Percentiles rank a stretch among this genome's conserved stretches.
These are phyloP conservation scores for Ctenochaetus hawaiiensis DNA, from an alignment of 2,797 vertebrate species.

Conservation along the genomic window DNA sequence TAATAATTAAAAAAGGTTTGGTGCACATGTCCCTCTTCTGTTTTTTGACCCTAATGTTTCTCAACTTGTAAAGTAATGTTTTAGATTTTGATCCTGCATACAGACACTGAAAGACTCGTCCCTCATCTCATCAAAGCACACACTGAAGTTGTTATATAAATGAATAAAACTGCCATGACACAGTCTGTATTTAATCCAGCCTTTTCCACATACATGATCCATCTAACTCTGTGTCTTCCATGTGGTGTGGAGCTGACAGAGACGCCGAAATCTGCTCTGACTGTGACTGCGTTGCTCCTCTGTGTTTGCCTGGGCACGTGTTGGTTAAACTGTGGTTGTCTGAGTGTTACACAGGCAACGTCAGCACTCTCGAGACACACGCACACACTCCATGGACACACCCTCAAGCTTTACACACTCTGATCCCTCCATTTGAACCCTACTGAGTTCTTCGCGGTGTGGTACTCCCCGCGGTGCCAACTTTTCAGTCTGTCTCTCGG, in stretches of 20 bases:
- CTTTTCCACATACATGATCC: slow-evolving; percentile 26
- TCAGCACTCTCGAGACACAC: slow-evolving; percentile 46
- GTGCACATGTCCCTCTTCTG: slow-evolving; percentile 45
- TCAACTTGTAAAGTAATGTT: not conserved
- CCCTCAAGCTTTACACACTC: slow-evolving; percentile 43
- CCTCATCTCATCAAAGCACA: slow-evolving; percentile 8
- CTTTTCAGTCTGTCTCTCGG: slow-evolving; percentile 50
- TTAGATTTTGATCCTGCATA: slow-evolving; percentile 12
- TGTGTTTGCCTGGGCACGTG: slow-evolving; percentile 71
- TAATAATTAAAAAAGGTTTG: slow-evolving; percentile 74
- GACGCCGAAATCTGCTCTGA: slow-evolving; percentile 39
- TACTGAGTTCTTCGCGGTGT: slow-evolving; percentile 49
- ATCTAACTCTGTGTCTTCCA: slow-evolving; percentile 37
- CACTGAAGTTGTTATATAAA: not conserved
- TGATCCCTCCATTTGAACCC: slow-evolving; percentile 54
- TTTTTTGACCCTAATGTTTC: slow-evolving; percentile 16
- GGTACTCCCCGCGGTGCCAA: slow-evolving; percentile 31
- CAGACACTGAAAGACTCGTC: slow-evolving; percentile 12
- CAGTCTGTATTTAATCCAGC: slow-evolving; percentile 21
- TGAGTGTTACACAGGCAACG: slow-evolving; percentile 63
- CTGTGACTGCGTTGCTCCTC: slow-evolving; percentile 46
- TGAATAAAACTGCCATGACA: slow-evolving; percentile 22
- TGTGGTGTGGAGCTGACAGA: slow-evolving; percentile 47
- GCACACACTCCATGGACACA: slow-evolving; percentile 52
- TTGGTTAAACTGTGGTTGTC: slow-evolving; percentile 75